phyloP scores from a whole-genome alignment of 2,797 vertebrate genomes.

The Cottoperca gobio region DNA sequence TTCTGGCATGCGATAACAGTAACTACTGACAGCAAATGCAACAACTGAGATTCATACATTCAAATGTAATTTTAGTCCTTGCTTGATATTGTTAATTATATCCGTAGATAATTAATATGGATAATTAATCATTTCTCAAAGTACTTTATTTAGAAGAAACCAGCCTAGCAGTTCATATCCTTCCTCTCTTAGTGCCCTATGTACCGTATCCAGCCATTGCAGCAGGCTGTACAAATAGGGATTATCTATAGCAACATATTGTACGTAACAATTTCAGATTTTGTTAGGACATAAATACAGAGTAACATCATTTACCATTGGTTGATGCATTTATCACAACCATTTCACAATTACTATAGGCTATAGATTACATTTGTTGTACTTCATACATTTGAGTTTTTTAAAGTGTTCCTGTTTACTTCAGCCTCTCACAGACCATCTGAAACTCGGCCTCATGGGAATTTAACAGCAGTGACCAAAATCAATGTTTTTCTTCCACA shows the following conservation, averaged over 20 bases:
- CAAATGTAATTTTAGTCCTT: not conserved
- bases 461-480: slow-evolving; percentile 21
- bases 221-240: not conserved
- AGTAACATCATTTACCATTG: not conserved
- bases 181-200: not conserved
- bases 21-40: not conserved
- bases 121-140: not conserved
- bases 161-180: not conserved
- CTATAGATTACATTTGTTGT: not conserved
- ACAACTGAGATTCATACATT: not conserved
- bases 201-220: not conserved
- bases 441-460: slow-evolving; percentile 12
- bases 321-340: not conserved
- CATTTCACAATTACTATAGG: not conserved
- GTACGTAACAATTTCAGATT: not conserved
- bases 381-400: not conserved
- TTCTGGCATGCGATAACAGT: not conserved
- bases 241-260: not conserved
- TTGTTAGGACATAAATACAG: too few relatives aligned
- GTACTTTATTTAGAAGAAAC: not conserved
- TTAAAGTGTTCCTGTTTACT: not conserved
- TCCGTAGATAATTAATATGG: too few relatives aligned
- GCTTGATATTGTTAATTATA: not conserved
- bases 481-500: slow-evolving; percentile 6
- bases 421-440: not conserved